Base-by-base conservation (phyloP, 2,113 vertebrate genomes). In the Castor canadensis region DNA sequence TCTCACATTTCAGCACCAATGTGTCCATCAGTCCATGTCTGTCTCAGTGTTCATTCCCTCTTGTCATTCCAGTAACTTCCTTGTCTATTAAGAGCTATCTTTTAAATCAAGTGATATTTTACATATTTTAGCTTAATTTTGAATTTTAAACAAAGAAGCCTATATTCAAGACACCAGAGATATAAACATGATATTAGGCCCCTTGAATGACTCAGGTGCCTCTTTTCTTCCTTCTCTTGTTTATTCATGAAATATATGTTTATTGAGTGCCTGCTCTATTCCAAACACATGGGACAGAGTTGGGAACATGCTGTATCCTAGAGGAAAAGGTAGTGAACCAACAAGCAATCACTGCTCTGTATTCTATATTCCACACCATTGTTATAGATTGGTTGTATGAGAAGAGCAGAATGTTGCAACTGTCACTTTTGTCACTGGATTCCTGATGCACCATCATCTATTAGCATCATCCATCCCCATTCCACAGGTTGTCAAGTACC, bases 121-220 rank as follows among this genome's bases (percentile, higher is more conserved):
- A 64, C 3, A 45, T 82, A 85, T 56, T 79, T 80, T 89, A 82
- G 15, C 62, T 93, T 71, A 67, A 0, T 93, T 97, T 94, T 95
- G n/a, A 96, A 85, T 95, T 40, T 90, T 64, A 91, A 96, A 20
- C 77, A 84, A 81, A 86, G 15, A 40, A 52, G 30, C 20, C 12
- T 77, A n/a, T 5, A 24, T 69, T 40, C 9, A 69, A 80, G 13
- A 75, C 49, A 76, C 60, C 45, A 20, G 73, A 91, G 89, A 40
- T 71, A 82, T 72, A 24, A 10, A 67, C 32, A 79, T n/a, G 80
- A 9, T 52, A 5, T 62, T 64, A 88, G 52, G 28, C 28, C 22
- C 22, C 30, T 84, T 7, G 26, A 35, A 75, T 62, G 60, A 49
- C 43, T 69, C 13, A 20, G 30, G 9, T 66, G 38, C 67, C 38